Percentiles rank a stretch among this genome's conserved stretches.
Conservation (phyloP, 2,888 invertebrate genomes). For the Ligdia adustata region DNA sequence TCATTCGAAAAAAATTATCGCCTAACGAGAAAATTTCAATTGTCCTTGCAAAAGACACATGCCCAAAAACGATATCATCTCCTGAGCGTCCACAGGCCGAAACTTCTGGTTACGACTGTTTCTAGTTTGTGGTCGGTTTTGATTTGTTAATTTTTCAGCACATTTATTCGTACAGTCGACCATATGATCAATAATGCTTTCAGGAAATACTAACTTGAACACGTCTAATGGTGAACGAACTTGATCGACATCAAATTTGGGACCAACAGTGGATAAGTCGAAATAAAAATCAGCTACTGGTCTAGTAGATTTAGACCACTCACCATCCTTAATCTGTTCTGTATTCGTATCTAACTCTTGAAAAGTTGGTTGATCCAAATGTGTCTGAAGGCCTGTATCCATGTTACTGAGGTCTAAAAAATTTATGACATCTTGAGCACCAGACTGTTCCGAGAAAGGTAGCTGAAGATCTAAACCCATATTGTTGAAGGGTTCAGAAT, state of each 20-base stretch:
- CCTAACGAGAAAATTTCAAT: slow-evolving; percentile 8
- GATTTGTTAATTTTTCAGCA: slow-evolving; percentile 1
- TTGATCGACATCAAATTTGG: slow-evolving; percentile 5
- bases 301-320: slow-evolving; percentile 10
- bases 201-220: not conserved
- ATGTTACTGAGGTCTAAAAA: not conserved
- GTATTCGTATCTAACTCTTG: too few species aligned
- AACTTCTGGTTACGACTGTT: slow-evolving; percentile 9
- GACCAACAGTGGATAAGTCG: slow-evolving; percentile 2
- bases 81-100: slow-evolving; percentile 1
- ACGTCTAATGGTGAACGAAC: not conserved
- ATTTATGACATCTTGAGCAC: slow-evolving; percentile 1
- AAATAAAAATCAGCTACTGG: slow-evolving; percentile 11
- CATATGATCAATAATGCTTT: slow-evolving; percentile 1
- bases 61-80: slow-evolving; percentile 2
- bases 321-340: slow-evolving; percentile 5
- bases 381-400: not conserved
- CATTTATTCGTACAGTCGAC: slow-evolving; percentile 1
- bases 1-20: slow-evolving; percentile 12
- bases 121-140: slow-evolving; percentile 5
- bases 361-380: too few species aligned
- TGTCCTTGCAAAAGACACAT: slow-evolving; percentile 11
- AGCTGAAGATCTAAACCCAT: slow-evolving; percentile 1
- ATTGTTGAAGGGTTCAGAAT: not conserved
- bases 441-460: not conserved